Percentiles rank a stretch among this genome's conserved stretches.
phyloP scores from a whole-genome alignment of 1,140 invertebrate genomes.

The Drosophila kanapiae region DNA sequence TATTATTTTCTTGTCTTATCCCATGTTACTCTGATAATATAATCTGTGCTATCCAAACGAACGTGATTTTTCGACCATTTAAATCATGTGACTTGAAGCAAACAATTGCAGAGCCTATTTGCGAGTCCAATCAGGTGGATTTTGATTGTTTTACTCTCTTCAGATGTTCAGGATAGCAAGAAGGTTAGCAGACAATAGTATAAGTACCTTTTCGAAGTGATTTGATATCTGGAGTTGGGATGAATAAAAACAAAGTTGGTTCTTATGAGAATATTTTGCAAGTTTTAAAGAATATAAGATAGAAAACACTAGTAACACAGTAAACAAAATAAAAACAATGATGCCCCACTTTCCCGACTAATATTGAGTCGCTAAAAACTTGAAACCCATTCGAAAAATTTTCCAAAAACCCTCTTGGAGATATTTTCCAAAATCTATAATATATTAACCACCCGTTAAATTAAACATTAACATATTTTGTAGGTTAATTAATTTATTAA shows the following conservation, averaged over 20 bases:
- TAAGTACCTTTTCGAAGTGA: neutral
- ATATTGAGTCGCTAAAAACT: too few species aligned
- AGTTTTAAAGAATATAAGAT: neutral
- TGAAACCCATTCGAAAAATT: too few species aligned
- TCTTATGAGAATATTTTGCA: too few species aligned
- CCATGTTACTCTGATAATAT: neutral
- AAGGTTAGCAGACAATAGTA: neutral
- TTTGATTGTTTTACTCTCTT: neutral
- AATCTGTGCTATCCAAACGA: slow-evolving; percentile 2
- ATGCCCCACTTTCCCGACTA: too few species aligned
- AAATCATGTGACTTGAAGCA: slow-evolving; percentile 1
- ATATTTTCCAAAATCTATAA: too few species aligned
- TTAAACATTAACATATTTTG: neutral
- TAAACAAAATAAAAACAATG: too few species aligned
- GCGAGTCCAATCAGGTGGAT: neutral
- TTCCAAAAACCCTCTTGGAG: too few species aligned
- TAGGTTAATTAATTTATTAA: too few species aligned
- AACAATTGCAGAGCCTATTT: neutral
- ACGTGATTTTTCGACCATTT: neutral
- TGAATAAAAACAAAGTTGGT: neutral
- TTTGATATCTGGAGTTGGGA: neutral
- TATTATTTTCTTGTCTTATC: neutral
- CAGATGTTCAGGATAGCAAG: neutral
- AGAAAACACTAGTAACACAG: too few species aligned
- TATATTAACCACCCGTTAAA: neutral